phyloP scores from a whole-genome alignment of 2,113 vertebrate genomes.

The Struthio camelus region DNA sequence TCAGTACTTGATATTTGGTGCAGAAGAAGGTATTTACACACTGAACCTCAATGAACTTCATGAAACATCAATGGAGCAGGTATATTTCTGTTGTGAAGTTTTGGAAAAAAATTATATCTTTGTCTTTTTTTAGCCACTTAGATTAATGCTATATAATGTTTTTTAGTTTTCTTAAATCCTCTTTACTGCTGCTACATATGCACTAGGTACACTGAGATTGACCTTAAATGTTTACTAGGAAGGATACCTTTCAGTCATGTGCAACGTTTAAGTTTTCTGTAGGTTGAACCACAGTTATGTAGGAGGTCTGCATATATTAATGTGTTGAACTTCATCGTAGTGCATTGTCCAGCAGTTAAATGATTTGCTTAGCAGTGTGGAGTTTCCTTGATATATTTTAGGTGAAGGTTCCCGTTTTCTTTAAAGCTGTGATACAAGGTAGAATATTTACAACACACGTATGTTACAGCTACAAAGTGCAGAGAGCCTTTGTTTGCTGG shows the following conservation, averaged over 20 bases:
- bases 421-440: neutral
- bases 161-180: neutral
- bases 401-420: neutral
- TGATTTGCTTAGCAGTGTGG: neutral
- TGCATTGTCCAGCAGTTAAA: neutral
- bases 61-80: slow-evolving; percentile 98
- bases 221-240: neutral
- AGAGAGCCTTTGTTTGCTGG: neutral
- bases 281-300: neutral
- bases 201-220: neutral
- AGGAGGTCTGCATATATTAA: neutral
- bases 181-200: neutral
- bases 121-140: neutral
- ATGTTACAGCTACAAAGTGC: neutral
- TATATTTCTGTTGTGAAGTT: slow-evolving; percentile 46
- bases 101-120: neutral
- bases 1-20: slow-evolving; percentile 98
- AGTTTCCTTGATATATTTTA: neutral
- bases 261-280: neutral
- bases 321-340: neutral
- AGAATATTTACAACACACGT: neutral
- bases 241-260: neutral
- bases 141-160: neutral
- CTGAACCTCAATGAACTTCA: slow-evolving; percentile 98
- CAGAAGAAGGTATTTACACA: slow-evolving; percentile 98